Evolutionary conservation across 2,888 invertebrate genomes (phyloP).

Genomic region (Volucella bombylans): DNA sequence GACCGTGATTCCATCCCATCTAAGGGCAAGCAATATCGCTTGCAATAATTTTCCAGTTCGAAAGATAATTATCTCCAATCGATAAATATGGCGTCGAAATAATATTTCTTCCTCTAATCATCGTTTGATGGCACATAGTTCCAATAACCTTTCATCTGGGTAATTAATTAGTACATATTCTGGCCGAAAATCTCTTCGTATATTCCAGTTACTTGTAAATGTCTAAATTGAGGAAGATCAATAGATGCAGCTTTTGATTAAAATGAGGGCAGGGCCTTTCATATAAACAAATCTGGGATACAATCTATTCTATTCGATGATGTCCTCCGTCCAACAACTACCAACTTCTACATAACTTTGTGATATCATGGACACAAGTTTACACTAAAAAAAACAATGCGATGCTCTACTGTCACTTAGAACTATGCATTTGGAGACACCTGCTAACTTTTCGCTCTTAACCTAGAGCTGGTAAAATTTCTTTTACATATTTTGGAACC

Average conservation of each 20-base stretch:
- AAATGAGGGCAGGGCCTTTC: too few species aligned
- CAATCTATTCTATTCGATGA: too few species aligned
- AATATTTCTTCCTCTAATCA: background rate
- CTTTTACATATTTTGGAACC: slow-evolving; percentile 27
- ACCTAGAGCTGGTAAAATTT: slow-evolving; percentile 25
- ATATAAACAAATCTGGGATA: too few species aligned
- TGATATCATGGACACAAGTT: too few species aligned
- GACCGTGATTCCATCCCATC: background rate
- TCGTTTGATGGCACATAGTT: background rate
- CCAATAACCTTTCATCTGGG: slow-evolving; percentile 38
- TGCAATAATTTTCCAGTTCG: slow-evolving; percentile 41
- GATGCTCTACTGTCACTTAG: too few species aligned
- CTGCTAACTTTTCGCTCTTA: too few species aligned
- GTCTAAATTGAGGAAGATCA: slow-evolving; percentile 4
- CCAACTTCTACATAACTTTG: too few species aligned
- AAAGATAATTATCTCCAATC: slow-evolving; percentile 4
- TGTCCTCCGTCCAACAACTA: too few species aligned
- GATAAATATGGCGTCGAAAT: slow-evolving; percentile 17
- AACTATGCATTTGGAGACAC: too few species aligned
- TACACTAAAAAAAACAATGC: too few species aligned
- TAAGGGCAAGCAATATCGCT: slow-evolving; percentile 27
- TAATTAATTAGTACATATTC: slow-evolving; percentile 51
- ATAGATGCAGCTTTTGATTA: background rate
- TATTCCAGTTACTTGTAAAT: slow-evolving; percentile 55
- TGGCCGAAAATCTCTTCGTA: slow-evolving; percentile 57